Conservation (phyloP, 2,888 invertebrate species). For the Metalampra italica region DNA sequence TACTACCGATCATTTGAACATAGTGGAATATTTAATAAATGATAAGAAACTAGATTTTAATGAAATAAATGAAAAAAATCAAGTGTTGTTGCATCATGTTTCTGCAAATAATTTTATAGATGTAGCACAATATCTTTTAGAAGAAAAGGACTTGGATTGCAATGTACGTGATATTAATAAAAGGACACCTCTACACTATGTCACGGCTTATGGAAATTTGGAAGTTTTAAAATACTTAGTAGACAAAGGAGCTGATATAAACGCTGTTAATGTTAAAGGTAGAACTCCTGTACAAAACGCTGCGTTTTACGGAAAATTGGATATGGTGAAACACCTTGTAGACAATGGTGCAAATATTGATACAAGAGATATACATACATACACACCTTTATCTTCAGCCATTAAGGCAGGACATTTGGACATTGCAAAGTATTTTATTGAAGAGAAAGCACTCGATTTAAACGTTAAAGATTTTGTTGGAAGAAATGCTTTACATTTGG, state of each 20-base stretch:
- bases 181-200: neutral
- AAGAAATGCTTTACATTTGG: slow-evolving; percentile 4
- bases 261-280: neutral
- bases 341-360: neutral
- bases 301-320: neutral
- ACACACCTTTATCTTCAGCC: no score
- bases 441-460: neutral
- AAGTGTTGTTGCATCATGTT: neutral
- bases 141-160: neutral
- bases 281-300: neutral
- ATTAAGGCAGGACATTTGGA: neutral
- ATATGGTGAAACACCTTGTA: neutral
- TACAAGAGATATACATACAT: no score
- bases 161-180: neutral
- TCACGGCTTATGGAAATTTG: neutral
- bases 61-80: neutral
- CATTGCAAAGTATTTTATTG: neutral
- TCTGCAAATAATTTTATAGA: neutral
- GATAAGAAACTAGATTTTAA: neutral
- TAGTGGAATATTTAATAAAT: neutral
- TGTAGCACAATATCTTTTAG: neutral
- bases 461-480: neutral
- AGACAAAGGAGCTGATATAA: no score
- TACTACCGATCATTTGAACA: neutral
- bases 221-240: neutral